phyloP scores from a whole-genome alignment of 64 coral and sea anemone species.

The Stylophora pistillata region DNA sequence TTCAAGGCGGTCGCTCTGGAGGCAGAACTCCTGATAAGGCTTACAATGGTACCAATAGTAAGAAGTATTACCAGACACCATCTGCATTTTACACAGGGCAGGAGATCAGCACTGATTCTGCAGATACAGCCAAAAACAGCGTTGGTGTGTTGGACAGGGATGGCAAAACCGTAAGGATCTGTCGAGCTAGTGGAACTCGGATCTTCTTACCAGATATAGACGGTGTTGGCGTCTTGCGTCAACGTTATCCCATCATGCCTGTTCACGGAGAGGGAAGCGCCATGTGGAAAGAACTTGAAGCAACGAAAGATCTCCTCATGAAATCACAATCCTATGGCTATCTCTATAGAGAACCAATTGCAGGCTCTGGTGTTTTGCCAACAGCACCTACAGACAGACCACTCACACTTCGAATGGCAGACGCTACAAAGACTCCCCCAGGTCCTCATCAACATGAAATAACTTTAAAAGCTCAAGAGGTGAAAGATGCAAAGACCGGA shows the following conservation, averaged over 20 bases:
- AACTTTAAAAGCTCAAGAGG: constrained; percentile 37
- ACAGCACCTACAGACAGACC: background rate
- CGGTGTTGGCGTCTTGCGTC: constrained; percentile 48
- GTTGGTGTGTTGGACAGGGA: constrained; percentile 80
- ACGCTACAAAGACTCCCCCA: background rate
- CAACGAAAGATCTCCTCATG: constrained; percentile 54
- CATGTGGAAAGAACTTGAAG: constrained; percentile 77
- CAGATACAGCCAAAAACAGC: constrained; percentile 77
- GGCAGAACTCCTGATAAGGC: constrained; percentile 59
- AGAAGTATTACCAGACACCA: constrained; percentile 80
- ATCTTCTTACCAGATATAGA: constrained; percentile 63
- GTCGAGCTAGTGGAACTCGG: constrained; percentile 59
- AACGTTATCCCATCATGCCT: constrained; percentile 75
- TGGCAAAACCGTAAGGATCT: constrained; percentile 13
- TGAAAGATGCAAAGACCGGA: background rate
- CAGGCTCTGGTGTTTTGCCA: background rate
- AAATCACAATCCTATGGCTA: constrained; percentile 51
- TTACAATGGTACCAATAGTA: constrained; percentile 82
- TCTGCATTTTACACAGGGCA: constrained; percentile 71
- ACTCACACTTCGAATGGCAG: constrained; percentile 4
- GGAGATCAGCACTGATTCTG: constrained; percentile 72
- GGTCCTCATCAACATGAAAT: constrained; percentile 54
- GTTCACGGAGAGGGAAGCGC: constrained; percentile 74
- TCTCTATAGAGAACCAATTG: constrained; percentile 27
- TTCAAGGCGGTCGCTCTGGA: constrained; percentile 63